These are phyloP conservation scores for Ernsta delagoae DNA, from an alignment of 2,888 invertebrate species.

Conservation along the genomic window DNA sequence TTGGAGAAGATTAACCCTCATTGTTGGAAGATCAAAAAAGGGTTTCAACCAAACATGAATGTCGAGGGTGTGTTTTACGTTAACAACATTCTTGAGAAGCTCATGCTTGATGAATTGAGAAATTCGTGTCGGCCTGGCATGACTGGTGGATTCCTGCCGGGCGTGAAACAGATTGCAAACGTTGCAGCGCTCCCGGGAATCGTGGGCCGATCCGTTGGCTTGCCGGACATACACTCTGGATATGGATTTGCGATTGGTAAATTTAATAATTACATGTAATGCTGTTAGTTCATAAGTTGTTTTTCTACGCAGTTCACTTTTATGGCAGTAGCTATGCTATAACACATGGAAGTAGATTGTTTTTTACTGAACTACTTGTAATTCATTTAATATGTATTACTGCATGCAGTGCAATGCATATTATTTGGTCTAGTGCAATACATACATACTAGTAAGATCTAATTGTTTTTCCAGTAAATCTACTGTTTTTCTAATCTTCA, in stretches of 20 bases:
- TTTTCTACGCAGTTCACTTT: too few species aligned
- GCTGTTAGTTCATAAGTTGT: too few species aligned
- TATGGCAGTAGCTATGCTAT: too few species aligned
- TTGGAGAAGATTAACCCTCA: slow-evolving; percentile 94
- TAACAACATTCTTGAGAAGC: slow-evolving; percentile 94
- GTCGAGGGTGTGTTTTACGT: slow-evolving; percentile 99
- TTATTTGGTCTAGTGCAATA: too few species aligned
- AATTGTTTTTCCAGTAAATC: too few species aligned
- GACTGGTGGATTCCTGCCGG: slow-evolving; percentile 98
- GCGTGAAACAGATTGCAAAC: slow-evolving; percentile 99
- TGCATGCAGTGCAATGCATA: too few species aligned
- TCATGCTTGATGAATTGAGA: slow-evolving; percentile 98
- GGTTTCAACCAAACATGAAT: slow-evolving; percentile 99
- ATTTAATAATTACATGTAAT: too few species aligned
- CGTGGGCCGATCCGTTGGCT: slow-evolving; percentile 95
- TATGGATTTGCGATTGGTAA: slow-evolving; percentile 99
- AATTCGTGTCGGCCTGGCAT: slow-evolving; percentile 95
- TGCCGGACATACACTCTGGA: slow-evolving; percentile 99
- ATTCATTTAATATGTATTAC: too few species aligned
- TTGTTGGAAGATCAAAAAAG: slow-evolving; percentile 98
- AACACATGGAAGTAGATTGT: too few species aligned
- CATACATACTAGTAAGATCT: too few species aligned
- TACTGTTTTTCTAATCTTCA: too few species aligned
- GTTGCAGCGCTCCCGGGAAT: slow-evolving; percentile 99
- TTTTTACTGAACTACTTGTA: too few species aligned